Evolutionary conservation across 2,888 invertebrate species (phyloP).

Genomic region (Thelaira solivaga): DNA sequence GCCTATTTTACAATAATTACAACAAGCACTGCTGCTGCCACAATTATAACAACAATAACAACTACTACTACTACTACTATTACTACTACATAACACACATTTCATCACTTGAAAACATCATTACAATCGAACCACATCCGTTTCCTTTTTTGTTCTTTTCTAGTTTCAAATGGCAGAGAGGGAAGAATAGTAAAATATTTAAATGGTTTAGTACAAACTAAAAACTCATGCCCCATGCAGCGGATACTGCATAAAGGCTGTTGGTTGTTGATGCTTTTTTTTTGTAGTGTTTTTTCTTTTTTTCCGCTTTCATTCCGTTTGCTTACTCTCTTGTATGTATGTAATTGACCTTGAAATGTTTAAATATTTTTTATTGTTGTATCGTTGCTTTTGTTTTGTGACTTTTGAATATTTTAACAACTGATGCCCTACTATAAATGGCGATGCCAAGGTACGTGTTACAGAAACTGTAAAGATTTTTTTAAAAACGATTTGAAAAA

Average conservation of each 20-base stretch:
- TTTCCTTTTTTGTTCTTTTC: constrained; percentile 48
- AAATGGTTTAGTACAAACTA: constrained; percentile 40
- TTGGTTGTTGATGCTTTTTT: constrained; percentile 13
- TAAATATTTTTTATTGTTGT: constrained; percentile 42
- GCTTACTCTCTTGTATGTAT: constrained; percentile 40
- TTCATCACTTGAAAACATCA: constrained; percentile 47
- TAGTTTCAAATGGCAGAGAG: background rate
- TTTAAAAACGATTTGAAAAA: too few relatives aligned
- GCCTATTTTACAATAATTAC: too few relatives aligned
- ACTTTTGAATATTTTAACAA: constrained; percentile 18
- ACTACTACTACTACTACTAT: background rate
- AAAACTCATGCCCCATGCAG: constrained; percentile 1
- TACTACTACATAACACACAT: constrained; percentile 24
- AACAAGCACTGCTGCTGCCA: too few relatives aligned
- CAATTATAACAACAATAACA: too few relatives aligned
- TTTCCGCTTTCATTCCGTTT: constrained; percentile 1
- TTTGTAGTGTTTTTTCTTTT: background rate
- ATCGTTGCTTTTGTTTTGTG: constrained; percentile 12
- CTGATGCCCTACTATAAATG: constrained; percentile 10
- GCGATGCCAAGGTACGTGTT: too few relatives aligned
- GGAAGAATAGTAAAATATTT: constrained; percentile 5
- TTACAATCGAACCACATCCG: constrained; percentile 61
- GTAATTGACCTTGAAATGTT: constrained; percentile 59
- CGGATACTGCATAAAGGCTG: constrained; percentile 22
- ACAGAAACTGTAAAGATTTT: too few relatives aligned